phyloP scores from a whole-genome alignment of 1,140 invertebrate genomes.

The Phortica variegata region DNA sequence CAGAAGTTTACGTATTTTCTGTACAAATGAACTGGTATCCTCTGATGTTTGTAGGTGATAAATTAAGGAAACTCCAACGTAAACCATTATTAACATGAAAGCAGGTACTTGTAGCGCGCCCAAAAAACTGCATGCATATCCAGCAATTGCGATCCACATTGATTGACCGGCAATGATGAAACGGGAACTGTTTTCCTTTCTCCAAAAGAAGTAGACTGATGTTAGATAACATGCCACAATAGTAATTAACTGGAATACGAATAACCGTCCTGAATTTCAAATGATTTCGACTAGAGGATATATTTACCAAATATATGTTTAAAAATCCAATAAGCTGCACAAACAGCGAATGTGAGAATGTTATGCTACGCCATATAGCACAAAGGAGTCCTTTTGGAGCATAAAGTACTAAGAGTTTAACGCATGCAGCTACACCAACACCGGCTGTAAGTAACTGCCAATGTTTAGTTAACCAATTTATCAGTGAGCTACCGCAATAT shows the following conservation, averaged over 20 bases:
- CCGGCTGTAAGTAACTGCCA: conserved; percentile 60
- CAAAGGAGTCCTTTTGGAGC: conserved; percentile 62
- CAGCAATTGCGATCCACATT: conserved; percentile 63
- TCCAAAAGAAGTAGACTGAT: conserved; percentile 62
- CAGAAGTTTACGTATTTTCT: conserved; percentile 38
- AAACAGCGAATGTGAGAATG: conserved; percentile 52
- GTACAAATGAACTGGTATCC: conserved; percentile 24
- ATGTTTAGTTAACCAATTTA: conserved; percentile 61
- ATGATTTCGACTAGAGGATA: too few relatives aligned
- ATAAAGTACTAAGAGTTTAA: conserved; percentile 58
- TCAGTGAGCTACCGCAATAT: conserved; percentile 67
- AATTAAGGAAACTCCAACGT: conserved; percentile 60
- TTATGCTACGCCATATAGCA: conserved; percentile 58
- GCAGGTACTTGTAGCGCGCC: conserved; percentile 61
- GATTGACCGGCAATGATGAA: conserved; percentile 61
- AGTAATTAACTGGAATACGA: conserved; percentile 58
- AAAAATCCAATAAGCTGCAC: conserved; percentile 58
- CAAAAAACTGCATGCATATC: conserved; percentile 62
- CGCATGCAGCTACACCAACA: conserved; percentile 33
- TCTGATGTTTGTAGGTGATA: conserved; percentile 58
- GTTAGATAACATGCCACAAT: conserved; percentile 59
- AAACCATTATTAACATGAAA: conserved; percentile 57
- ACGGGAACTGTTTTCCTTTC: conserved; percentile 58
- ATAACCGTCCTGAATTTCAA: too few relatives aligned
- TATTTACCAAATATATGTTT: conserved; percentile 58